phyloP scores from a whole-genome alignment of 2,113 vertebrate genomes.

The Oxyura jamaicensis region DNA sequence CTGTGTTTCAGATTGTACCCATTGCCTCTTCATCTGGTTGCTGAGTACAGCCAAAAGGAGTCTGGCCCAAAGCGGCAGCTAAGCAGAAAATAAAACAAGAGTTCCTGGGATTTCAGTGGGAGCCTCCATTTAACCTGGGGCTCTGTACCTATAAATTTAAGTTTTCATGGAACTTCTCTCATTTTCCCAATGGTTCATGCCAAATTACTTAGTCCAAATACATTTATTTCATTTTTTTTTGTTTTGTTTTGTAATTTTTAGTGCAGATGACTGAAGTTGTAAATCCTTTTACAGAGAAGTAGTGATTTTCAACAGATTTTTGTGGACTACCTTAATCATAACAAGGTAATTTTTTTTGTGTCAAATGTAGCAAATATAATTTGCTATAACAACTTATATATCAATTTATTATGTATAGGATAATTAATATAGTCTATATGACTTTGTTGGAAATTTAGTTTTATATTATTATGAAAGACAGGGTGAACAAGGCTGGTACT shows the following conservation, averaged over 20 bases:
- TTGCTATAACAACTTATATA: background rate
- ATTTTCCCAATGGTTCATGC: background rate
- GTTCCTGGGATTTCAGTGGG: background rate
- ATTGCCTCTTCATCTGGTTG: too few relatives aligned
- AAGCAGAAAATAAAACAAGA: background rate
- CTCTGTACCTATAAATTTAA: background rate
- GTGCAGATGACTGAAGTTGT: rapidly evolving
- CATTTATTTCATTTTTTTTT: background rate
- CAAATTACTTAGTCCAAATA: background rate
- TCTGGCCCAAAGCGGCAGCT: background rate
- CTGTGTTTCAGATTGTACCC: too few relatives aligned
- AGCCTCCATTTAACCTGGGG: background rate
- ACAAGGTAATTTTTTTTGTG: background rate
- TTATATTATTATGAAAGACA: background rate
- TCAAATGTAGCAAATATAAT: background rate
- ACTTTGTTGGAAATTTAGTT: background rate
- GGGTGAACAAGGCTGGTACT: background rate
- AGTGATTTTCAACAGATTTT: background rate
- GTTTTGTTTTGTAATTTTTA: background rate
- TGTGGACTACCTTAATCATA: background rate
- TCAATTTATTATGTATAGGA: background rate
- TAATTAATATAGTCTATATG: background rate
- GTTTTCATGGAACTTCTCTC: background rate
- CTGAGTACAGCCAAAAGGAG: too few relatives aligned
- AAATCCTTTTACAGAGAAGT: background rate